Conservation (phyloP, 2,888 invertebrate genomes). For the Pilophorus perplexus region DNA sequence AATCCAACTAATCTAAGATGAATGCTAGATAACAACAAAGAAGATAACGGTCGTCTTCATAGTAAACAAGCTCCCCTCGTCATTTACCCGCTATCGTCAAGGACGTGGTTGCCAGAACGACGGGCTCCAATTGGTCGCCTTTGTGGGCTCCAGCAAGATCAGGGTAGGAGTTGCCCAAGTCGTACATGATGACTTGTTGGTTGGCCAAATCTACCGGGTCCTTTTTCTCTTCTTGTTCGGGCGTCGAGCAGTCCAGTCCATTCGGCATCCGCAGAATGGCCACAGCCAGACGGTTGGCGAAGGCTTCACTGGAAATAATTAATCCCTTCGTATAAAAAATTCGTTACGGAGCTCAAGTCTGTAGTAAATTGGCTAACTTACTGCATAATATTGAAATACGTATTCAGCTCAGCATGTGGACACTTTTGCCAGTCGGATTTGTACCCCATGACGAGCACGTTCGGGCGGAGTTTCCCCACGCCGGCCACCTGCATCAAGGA, state of each 20-base stretch:
- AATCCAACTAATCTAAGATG: too few relatives aligned
- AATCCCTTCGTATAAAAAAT: too few relatives aligned
- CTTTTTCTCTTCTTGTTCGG: slow-evolving; percentile 8
- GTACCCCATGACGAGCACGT: slow-evolving; percentile 91
- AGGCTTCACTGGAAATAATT: slow-evolving; percentile 68
- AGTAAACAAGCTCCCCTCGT: too few relatives aligned
- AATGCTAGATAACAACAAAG: too few relatives aligned
- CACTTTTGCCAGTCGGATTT: slow-evolving; percentile 89
- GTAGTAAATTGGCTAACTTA: too few relatives aligned
- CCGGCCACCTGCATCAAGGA: slow-evolving; percentile 86
- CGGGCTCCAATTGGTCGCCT: slow-evolving; percentile 38
- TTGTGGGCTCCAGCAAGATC: slow-evolving; percentile 40
- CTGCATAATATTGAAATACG: slow-evolving; percentile 95
- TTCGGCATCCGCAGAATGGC: slow-evolving; percentile 81
- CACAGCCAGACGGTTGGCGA: slow-evolving; percentile 87
- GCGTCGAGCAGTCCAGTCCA: slow-evolving; percentile 72
- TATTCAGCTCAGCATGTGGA: slow-evolving; percentile 68
- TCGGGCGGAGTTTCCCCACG: slow-evolving; percentile 90
- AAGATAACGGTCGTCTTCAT: too few relatives aligned
- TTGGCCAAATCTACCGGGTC: background rate
- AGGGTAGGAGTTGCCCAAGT: slow-evolving; percentile 43
- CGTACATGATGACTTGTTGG: slow-evolving; percentile 39
- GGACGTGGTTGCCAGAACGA: slow-evolving; percentile 46
- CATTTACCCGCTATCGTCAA: slow-evolving; percentile 47
- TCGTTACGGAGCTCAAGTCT: too few relatives aligned